Base-by-base conservation (phyloP, 2,888 invertebrate genomes). In the Pantelozetes paolii region DNA sequence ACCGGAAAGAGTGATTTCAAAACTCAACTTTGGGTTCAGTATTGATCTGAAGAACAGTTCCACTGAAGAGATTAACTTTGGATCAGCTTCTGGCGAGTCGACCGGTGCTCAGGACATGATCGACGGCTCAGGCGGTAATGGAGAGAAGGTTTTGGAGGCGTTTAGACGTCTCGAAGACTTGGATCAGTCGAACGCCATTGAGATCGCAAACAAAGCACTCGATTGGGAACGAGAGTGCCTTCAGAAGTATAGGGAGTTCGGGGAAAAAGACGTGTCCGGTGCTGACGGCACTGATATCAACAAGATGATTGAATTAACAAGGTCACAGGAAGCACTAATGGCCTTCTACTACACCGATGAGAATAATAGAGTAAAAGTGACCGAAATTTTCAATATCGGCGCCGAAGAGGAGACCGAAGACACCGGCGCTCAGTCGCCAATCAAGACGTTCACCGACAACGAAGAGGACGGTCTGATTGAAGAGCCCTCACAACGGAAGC, bases 311-410 rank as follows among this genome's bases (percentile, higher is more conserved):
- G 83, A 85, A 77, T 91, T 90, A 79, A 92, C 93, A 72, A 85
- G 89, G 62, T 89, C 91, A 79, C 92, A 94, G 80, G 94, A 95
- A 79, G 90, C 94, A 0, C 85, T 92, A 11, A 90, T 94, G 85
- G 90, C 93, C 0, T 94, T 91, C 83, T 95, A 94, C 82, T 88
- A 77, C 40, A 71, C 91, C 81, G 93, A 94, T 82, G 89, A 90
- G 79, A 88, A 91, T 80, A 91, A 92, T 82, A 89, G 91, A 85
- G 89, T 81, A 79, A 90, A 90, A 83, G 89, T 93, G 79, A 92
- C 92, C 0, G 92, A 93, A 85, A 92, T 94, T 79, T 92, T 90
- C 81, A 92, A 93, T 82, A 90, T 92, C 30, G 13, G 30, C 13
- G 20, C 42, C 26, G 69, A 69, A 8, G 36, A 32, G 5, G 69